Conservation (phyloP, 2,888 invertebrate species). For the Lamellibrachia satsuma region DNA sequence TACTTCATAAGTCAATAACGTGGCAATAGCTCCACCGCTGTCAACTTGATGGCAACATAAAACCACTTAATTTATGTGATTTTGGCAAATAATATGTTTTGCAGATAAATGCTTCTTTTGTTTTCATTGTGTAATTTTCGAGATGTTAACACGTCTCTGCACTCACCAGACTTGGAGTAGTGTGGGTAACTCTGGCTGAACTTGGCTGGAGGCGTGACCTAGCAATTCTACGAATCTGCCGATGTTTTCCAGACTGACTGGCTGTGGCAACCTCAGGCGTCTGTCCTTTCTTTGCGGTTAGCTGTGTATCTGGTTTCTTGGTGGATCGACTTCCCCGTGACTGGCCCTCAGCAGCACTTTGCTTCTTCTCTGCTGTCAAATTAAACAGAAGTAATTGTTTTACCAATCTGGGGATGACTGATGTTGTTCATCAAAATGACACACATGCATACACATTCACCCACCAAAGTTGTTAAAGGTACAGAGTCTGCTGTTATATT, state of each 20-base stretch:
- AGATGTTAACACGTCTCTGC: background rate
- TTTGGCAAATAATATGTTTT: no score
- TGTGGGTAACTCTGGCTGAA: background rate
- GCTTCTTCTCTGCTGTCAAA: background rate
- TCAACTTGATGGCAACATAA: no score
- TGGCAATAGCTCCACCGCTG: no score
- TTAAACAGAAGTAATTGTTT: background rate
- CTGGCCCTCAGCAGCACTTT: background rate
- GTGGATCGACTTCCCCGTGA: background rate
- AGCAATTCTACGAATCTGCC: slow-evolving; percentile 7
- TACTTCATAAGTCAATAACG: no score
- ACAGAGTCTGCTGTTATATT: no score
- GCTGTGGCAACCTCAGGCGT: background rate
- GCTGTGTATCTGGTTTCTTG: background rate
- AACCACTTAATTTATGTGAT: no score
- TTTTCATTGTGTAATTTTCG: background rate
- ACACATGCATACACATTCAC: background rate
- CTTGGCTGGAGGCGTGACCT: background rate
- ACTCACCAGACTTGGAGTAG: background rate
- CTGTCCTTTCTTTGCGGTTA: background rate
- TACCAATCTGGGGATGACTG: background rate
- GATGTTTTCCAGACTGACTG: background rate
- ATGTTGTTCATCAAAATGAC: background rate
- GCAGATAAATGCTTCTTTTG: no score
- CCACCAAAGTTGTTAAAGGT: no score